phyloP scores from a whole-genome alignment of 2,888 invertebrate species.

The Noctua comes region DNA sequence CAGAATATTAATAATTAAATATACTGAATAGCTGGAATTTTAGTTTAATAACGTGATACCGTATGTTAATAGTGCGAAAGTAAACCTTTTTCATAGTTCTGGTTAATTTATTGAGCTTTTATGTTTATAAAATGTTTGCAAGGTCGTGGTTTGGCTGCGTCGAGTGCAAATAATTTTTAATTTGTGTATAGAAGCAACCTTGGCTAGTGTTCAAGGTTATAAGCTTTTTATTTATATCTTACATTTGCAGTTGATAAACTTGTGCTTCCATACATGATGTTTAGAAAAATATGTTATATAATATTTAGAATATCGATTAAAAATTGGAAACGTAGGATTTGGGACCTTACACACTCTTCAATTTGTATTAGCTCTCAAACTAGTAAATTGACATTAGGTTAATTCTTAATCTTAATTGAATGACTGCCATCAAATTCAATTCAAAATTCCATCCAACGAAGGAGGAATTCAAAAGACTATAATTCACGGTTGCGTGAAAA shows the following conservation, averaged over 20 bases:
- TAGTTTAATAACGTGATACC: constrained; percentile 10
- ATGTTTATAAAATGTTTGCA: constrained; percentile 6
- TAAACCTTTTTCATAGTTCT: background rate
- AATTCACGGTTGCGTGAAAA: constrained; percentile 36
- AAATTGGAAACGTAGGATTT: background rate
- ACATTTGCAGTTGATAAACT: no score
- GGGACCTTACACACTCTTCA: background rate
- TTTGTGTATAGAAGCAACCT: background rate
- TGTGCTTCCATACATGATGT: no score
- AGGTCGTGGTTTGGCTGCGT: constrained; percentile 13
- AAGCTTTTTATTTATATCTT: background rate
- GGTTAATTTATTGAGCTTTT: constrained; percentile 19
- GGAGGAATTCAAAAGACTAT: constrained; percentile 23
- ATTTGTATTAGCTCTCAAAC: background rate
- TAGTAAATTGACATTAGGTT: constrained; percentile 11
- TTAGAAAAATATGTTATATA: no score
- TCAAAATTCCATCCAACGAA: constrained; percentile 31
- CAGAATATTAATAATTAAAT: background rate
- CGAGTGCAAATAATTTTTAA: background rate
- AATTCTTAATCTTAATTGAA: constrained; percentile 24
- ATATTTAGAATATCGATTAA: background rate
- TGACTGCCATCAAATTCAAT: constrained; percentile 38
- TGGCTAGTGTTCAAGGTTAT: constrained; percentile 22
- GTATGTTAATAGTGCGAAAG: constrained; percentile 10
- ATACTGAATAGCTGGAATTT: background rate